These are phyloP conservation scores for Clarias batrachus DNA, from an alignment of 2,113 vertebrate species.

Conservation along the genomic window DNA sequence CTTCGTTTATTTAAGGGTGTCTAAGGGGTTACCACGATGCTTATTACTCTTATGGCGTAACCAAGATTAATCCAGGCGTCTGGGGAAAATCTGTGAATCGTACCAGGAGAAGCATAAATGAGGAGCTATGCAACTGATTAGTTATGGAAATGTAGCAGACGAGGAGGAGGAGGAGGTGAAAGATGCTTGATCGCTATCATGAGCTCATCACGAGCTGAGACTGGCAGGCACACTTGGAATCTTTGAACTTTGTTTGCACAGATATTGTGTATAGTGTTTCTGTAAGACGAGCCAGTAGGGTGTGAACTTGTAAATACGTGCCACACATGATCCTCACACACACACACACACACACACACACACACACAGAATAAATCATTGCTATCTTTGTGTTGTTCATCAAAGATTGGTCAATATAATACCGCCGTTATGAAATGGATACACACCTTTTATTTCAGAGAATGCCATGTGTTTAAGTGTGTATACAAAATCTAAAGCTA, in stretches of 20 bases:
- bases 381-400: slow-evolving; percentile 2
- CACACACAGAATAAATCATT: not conserved
- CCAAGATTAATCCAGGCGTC: not conserved
- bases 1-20: slow-evolving; percentile 22
- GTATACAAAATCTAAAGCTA: not conserved
- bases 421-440: slow-evolving; percentile 12
- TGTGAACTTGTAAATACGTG: slow-evolving; percentile 17
- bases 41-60: not conserved
- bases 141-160: slow-evolving; percentile 29
- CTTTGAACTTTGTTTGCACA: slow-evolving; percentile 17
- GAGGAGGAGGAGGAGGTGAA: slow-evolving; percentile 22
- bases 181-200: slow-evolving; percentile 1
- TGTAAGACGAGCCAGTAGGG: slow-evolving; percentile 21
- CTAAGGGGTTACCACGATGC: not conserved
- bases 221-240: slow-evolving; percentile 7
- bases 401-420: not conserved
- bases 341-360: no score
- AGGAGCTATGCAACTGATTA: slow-evolving; percentile 9
- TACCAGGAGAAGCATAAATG: not conserved
- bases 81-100: not conserved
- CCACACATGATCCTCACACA: slow-evolving; percentile 24
- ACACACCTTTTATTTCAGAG: not conserved
- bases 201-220: slow-evolving; percentile 24
- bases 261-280: slow-evolving; percentile 19
- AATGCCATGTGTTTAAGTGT: not conserved